Percentiles rank a stretch among this genome's conserved stretches.
Evolutionary conservation across 2,888 invertebrate species (phyloP).

Genomic region (Sturmia bella): DNA sequence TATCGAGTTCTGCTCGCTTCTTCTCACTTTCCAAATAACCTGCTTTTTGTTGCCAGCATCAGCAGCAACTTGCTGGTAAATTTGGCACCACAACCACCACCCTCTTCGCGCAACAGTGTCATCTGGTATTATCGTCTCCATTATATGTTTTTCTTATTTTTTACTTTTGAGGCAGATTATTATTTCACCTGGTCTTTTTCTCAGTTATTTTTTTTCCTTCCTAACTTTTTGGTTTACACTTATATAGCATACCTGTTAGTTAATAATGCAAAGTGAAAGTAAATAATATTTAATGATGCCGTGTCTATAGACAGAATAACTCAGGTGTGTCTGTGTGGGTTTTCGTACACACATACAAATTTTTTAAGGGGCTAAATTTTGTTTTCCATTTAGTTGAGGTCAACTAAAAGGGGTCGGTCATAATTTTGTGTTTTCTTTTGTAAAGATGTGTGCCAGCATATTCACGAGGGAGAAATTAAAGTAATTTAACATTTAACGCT

Average conservation of each 20-base stretch:
- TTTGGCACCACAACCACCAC: neutral
- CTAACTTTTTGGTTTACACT: neutral
- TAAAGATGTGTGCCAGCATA: neutral
- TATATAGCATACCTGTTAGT: constrained; percentile 34
- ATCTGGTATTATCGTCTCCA: constrained; percentile 47
- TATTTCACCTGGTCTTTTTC: constrained; percentile 48
- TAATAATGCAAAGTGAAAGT: constrained; percentile 47
- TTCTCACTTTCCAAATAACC: neutral
- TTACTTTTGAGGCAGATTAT: constrained; percentile 23
- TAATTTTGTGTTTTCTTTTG: constrained; percentile 38
- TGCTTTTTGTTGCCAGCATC: neutral
- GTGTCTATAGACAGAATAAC: constrained; percentile 22
- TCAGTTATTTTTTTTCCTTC: constrained; percentile 6
- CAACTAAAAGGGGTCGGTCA: constrained; percentile 67
- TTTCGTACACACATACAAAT: neutral
- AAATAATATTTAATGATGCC: constrained; percentile 57
- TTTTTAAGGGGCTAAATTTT: constrained; percentile 11
- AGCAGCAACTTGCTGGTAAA: neutral
- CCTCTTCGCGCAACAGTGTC: constrained; percentile 55
- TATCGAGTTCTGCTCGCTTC: constrained; percentile 38
- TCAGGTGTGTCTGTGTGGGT: neutral
- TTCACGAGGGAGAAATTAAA: constrained; percentile 64
- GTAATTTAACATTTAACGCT: constrained; percentile 64
- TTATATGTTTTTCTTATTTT: constrained; percentile 8
- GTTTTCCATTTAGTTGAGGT: constrained; percentile 66